Evolutionary conservation across 2,888 invertebrate species (phyloP).

Genomic region (Drosophila seclusa): DNA sequence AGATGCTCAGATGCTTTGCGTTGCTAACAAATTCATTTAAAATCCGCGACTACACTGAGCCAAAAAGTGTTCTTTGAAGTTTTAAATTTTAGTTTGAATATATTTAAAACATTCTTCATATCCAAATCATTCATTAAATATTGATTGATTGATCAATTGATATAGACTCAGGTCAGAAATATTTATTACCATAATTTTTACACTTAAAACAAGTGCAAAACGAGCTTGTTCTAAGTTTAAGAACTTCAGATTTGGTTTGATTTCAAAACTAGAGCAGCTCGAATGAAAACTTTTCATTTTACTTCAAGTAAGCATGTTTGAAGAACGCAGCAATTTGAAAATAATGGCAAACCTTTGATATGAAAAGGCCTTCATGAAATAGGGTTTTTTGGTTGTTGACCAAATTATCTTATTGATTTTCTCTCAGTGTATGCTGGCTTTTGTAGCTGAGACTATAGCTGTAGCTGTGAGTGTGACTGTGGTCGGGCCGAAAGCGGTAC

Average conservation of each 20-base stretch:
- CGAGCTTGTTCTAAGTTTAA: neutral
- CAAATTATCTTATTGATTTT: neutral
- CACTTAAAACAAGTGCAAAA: neutral
- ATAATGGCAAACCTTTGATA: neutral
- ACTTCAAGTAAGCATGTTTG: too few species aligned
- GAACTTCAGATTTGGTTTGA: neutral
- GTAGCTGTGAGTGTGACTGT: constrained; percentile 14
- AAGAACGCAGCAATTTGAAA: too few species aligned
- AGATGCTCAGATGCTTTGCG: constrained; percentile 1
- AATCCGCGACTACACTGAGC: constrained; percentile 43
- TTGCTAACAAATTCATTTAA: constrained; percentile 73
- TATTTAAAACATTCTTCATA: neutral
- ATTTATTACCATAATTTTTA: neutral
- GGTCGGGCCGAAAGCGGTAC: constrained; percentile 63
- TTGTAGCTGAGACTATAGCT: constrained; percentile 10
- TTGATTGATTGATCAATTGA: too few species aligned
- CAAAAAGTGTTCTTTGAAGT: neutral
- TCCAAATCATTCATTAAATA: neutral
- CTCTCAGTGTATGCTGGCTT: neutral
- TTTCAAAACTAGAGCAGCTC: too few species aligned
- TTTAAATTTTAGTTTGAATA: neutral
- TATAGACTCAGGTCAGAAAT: neutral
- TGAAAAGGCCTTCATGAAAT: neutral
- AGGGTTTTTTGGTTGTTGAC: rapidly evolving
- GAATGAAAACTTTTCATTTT: too few species aligned